Base-by-base conservation (phyloP, 2,797 vertebrate species). In the Crypturellus tataupa region DNA sequence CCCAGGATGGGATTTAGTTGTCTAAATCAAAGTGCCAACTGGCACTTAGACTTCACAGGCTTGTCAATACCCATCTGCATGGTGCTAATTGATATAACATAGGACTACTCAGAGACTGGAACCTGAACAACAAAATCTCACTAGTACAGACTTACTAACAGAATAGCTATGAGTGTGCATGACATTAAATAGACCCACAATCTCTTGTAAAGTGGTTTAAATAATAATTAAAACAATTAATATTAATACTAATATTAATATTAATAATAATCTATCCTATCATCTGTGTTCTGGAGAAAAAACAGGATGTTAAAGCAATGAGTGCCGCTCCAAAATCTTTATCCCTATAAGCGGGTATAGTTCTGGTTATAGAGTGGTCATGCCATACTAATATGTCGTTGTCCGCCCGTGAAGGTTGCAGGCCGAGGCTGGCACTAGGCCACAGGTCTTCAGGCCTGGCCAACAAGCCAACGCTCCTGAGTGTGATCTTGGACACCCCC, bases 201-300 rank as follows among this genome's bases (percentile, higher is more conserved):
- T 6, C 10, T 80, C 2, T 21, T 92, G 79, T 33, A 69, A 88
- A 71, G 2, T 12, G 18, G 53, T 21, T 51, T 51, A 51, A 51
- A 51, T 49, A 24, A 49, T 49, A 49, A 24, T 51, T 7, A 51
- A 25, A 49, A 12, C 12, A 49, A 44, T 44, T 44, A 44, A 44
- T 44, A 49, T 24, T 49, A 53, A 14, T 11, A 40, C 10, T 11
- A n/a, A n/a, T n/a, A 40, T 40, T 51, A 51, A 27, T 51, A n/a
- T n/a, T n/a, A 51, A 15, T 27, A 51, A 23, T 0, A 0, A 58
- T 71, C 58, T 39, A 69, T 49, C 10, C 10, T 8, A 12, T 42
- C 8, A 40, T 0, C 59, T 84, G 14, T 73, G 19, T 75, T 31
- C 42, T 60, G 51, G 15, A 89, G 16, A n/a, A 65, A 5, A 86